Percentiles rank a stretch among this genome's conserved stretches.
phyloP scores from a whole-genome alignment of 2,888 invertebrate genomes.

The Gasteruption jaculator region DNA sequence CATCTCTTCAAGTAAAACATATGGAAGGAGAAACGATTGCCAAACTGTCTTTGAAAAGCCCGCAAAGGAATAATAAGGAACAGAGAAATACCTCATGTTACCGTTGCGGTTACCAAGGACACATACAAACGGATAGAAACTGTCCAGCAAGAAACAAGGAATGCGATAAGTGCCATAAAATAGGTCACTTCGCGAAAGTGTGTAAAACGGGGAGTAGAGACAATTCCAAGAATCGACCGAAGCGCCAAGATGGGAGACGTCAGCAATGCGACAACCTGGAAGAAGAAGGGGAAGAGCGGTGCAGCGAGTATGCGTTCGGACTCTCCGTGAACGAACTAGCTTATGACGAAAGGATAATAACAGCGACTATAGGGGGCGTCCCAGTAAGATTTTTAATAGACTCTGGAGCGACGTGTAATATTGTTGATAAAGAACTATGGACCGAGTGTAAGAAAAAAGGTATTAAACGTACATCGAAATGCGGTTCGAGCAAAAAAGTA shows the following conservation, averaged over 20 bases:
- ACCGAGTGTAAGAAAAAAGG: slow-evolving; percentile 19
- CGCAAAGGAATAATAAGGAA: slow-evolving; percentile 10
- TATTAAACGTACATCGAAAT: slow-evolving; percentile 14
- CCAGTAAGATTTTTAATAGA: slow-evolving; percentile 25
- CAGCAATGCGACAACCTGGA: background rate
- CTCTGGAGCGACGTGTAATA: slow-evolving; percentile 27
- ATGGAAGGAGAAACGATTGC: slow-evolving; percentile 12
- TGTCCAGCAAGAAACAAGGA: slow-evolving; percentile 28
- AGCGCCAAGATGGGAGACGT: too few species aligned
- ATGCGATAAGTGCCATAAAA: slow-evolving; percentile 25
- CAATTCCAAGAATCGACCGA: background rate
- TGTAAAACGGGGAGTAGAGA: slow-evolving; percentile 17
- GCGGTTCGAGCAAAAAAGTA: slow-evolving; percentile 19
- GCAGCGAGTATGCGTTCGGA: slow-evolving; percentile 12
- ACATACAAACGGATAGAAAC: slow-evolving; percentile 17
- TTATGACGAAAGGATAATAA: slow-evolving; percentile 7
- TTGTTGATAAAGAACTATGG: slow-evolving; percentile 27
- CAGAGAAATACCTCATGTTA: slow-evolving; percentile 16
- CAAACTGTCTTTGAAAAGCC: background rate
- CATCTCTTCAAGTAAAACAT: slow-evolving; percentile 15
- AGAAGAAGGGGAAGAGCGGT: background rate
- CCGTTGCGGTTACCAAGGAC: slow-evolving; percentile 21
- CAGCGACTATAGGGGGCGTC: slow-evolving; percentile 22
- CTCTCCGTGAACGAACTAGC: background rate
- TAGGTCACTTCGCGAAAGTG: slow-evolving; percentile 27